Evolutionary conservation across 2,797 vertebrate species (phyloP).

Genomic region (Balearica regulorum): DNA sequence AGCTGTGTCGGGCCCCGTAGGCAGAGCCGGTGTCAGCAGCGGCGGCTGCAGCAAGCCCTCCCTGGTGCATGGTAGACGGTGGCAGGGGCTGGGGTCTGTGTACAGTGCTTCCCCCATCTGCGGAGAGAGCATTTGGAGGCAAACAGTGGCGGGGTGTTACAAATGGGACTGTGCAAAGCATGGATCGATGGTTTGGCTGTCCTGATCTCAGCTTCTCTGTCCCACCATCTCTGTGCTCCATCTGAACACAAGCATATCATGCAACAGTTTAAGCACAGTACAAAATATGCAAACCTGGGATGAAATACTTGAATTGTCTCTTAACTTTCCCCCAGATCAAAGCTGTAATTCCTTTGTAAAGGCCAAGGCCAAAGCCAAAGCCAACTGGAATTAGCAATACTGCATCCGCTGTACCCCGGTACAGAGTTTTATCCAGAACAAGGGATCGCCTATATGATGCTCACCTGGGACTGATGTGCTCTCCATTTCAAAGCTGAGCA

Average conservation of each 20-base stretch:
- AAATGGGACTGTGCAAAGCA: not conserved
- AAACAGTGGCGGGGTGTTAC: fast-evolving
- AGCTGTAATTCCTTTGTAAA: not conserved
- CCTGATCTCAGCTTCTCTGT: not conserved
- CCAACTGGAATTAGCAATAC: not conserved
- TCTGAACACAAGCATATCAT: fast-evolving
- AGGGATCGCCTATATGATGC: not conserved
- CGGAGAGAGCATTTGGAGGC: not conserved
- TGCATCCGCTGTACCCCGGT: not conserved
- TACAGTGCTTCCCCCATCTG: conserved; percentile 86
- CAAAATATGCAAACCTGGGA: not conserved
- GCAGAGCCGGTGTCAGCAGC: conserved; percentile 79
- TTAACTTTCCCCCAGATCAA: fast-evolving
- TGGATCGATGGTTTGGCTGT: fast-evolving
- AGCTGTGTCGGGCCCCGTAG: conserved; percentile 89
- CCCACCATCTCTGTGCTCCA: not conserved
- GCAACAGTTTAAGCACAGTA: not conserved
- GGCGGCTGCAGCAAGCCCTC: conserved; percentile 72
- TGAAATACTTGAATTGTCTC: not conserved
- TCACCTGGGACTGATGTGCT: not conserved
- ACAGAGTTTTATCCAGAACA: fast-evolving
- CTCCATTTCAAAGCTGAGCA: not conserved
- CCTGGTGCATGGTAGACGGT: conserved; percentile 93
- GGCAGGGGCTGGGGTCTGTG: conserved; percentile 94
- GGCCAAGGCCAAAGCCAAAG: not conserved